Percentiles rank a stretch among this genome's conserved stretches.
phyloP scores from a whole-genome alignment of 1,140 invertebrate genomes.

The Lithobius niger region DNA sequence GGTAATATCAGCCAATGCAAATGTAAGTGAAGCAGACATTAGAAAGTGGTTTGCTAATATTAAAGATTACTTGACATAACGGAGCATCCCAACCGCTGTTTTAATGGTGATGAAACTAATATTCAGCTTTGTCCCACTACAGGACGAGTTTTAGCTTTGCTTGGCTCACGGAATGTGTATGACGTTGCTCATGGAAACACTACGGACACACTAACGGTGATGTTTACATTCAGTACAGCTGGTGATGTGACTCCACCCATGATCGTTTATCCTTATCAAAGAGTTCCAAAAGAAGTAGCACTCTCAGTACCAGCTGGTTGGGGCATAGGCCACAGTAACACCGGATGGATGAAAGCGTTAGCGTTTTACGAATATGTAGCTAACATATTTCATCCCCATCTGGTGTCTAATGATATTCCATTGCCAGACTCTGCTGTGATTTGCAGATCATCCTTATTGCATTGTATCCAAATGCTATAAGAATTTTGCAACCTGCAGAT shows the following conservation, averaged over 20 bases:
- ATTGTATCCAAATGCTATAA: constrained; percentile 12
- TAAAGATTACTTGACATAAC: not conserved
- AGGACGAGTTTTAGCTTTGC: not conserved
- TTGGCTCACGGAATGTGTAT: not conserved
- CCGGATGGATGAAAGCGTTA: not conserved
- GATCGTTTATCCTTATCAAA: constrained; percentile 29
- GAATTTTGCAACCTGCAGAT: constrained; percentile 12
- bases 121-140: too few species aligned
- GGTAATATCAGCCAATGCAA: not conserved
- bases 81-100: not conserved
- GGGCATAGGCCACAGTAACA: not conserved
- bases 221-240: constrained; percentile 9
- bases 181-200: not conserved
- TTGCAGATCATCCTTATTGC: constrained; percentile 6
- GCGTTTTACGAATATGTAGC: not conserved
- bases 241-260: constrained; percentile 21
- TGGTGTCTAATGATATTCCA: not conserved
- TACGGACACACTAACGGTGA: not conserved
- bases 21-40: not conserved
- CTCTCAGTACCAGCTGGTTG: not conserved
- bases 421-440: constrained; percentile 5
- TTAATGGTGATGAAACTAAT: not conserved
- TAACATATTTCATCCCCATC: not conserved
- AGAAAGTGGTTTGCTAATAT: not conserved
- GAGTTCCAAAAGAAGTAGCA: constrained; percentile 14